Base-by-base conservation (phyloP, 2,888 invertebrate species). In the Gastracanthus pulcherrimus region DNA sequence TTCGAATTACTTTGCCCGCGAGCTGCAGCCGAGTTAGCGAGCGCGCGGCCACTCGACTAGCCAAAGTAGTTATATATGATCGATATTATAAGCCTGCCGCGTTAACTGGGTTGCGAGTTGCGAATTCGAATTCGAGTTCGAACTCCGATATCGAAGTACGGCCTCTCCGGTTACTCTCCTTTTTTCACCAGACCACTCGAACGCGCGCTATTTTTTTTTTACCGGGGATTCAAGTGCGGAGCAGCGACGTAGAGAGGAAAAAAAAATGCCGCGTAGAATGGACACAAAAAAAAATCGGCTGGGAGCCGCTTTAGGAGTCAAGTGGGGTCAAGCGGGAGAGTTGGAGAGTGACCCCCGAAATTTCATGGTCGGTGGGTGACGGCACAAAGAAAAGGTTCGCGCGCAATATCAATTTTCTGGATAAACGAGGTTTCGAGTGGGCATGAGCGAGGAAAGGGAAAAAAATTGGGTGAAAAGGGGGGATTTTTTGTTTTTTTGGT, bases 1-100 rank as follows among this genome's bases (percentile, higher is more conserved):
- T 64, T 48, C 41, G 19, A 69, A 48, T 45, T 31, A 69, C 48
- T 69, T 48, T 69, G 45, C n/a, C 29, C 66, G 26, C 29, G 29
- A 26, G 64, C 4, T 38, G 2, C 13, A 23, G 64, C 16, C 3
- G n/a, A 45, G 45, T 45, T 45, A n/a, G 16, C 45, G 60, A 34
- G 7, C 29, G 45, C 38, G 38, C 11, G 26, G 3, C 29, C 58
- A 13, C 31, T n/a, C 29, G 2, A 4, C 13, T 3, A 1, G 13
- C 60, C 58, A 13, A 58, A 58, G 29, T 13, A 60, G 16, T 29
- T 16, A 48, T 19, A 11, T 4, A 2, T 26, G 11, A 13, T 58
- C 29, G 58, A 29, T 29, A 29, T 31, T 11, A 62, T 7, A 36
- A 62, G 7, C 34, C 36, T 3, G n/a, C 38, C 9, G 45, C 45